Evolutionary conservation across 1,140 invertebrate species (phyloP).

Genomic region (Palaemon carinicauda): DNA sequence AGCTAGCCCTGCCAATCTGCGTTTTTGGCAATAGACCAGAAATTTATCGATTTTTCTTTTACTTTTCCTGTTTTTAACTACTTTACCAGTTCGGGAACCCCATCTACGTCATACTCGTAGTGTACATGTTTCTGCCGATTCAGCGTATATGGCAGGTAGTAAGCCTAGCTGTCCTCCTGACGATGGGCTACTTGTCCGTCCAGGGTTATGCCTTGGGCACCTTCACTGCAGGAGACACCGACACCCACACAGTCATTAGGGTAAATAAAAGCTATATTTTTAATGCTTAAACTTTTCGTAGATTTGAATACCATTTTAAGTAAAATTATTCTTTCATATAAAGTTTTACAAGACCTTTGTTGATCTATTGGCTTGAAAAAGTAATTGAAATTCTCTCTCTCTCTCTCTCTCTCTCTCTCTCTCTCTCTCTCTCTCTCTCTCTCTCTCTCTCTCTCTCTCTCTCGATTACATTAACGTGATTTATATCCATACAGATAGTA

Average conservation of each 20-base stretch:
- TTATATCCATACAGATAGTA: constrained; percentile 69
- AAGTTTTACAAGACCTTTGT: too few relatives aligned
- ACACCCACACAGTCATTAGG: constrained; percentile 7
- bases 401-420: neutral
- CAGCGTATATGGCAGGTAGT: constrained; percentile 74
- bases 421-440: too few relatives aligned
- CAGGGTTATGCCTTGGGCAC: constrained; percentile 7
- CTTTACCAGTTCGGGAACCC: constrained; percentile 35
- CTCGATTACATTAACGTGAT: neutral
- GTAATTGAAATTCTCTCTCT: too few relatives aligned
- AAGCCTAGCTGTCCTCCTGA: constrained; percentile 66
- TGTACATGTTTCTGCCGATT: constrained; percentile 82
- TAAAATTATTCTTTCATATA: too few relatives aligned
- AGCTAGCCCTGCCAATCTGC: too few relatives aligned
- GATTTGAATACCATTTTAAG: neutral
- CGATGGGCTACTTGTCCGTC: constrained; percentile 22
- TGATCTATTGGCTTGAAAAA: too few relatives aligned
- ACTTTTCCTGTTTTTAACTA: too few relatives aligned
- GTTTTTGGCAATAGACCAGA: too few relatives aligned
- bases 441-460: too few relatives aligned
- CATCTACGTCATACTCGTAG: constrained; percentile 74
- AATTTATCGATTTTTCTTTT: neutral
- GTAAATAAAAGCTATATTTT: too few relatives aligned
- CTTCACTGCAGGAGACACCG: neutral
- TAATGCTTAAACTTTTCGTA: too few relatives aligned